Evolutionary conservation across 2,113 vertebrate species (phyloP), one percentile per base, ranked within the genome.

Genomic region (Pomatorhinus ruficollis): DNA sequence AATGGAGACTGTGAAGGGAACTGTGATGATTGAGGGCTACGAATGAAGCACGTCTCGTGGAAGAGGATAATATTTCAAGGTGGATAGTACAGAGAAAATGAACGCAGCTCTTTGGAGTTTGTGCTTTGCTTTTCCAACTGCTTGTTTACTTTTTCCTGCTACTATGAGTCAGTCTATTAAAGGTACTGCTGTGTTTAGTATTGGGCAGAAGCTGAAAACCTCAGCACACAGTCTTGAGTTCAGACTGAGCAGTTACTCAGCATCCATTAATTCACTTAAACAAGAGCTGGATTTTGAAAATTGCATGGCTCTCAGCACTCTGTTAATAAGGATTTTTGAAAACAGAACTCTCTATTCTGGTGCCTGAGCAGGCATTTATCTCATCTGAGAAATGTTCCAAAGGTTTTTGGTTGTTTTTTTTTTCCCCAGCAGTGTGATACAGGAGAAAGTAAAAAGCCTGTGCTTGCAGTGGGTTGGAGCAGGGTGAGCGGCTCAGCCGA

Each of bases 251-350:
- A 75, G 47, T 76, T 84, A 40, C 68, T 75, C 81, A 72, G 74
- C 18, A 60, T 28, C 57, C 57, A 72, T 81, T 91, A 64, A 64
- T 86, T 90, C 71, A 45, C 42, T 69, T 92, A 44, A 64, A 47
- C 27, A 79, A 44, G 50, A 90, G 71, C 53, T 80, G 78, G 70
- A n/a, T 90, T 83, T 88, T 65, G 66, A 84, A 56, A 83, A 72
- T 87, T 50, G 33, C 39, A 12, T 24, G 57, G 53, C 63, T 76
- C 24, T 70, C 63, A 60, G 64, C 39, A 7, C 23, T 69, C 28
- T 49, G 50, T 45, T 91, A 74, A 64, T 49, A 89, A 84, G 64
- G 44, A 37, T 39, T 83, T 50, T 22, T 14, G 40, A 50, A 56
- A 89, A 35, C 50, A 72, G 16, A 37, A 8, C 31, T 66, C 37